Evolutionary conservation across 2,888 invertebrate species (phyloP).

Genomic region (Drosophila testacea): DNA sequence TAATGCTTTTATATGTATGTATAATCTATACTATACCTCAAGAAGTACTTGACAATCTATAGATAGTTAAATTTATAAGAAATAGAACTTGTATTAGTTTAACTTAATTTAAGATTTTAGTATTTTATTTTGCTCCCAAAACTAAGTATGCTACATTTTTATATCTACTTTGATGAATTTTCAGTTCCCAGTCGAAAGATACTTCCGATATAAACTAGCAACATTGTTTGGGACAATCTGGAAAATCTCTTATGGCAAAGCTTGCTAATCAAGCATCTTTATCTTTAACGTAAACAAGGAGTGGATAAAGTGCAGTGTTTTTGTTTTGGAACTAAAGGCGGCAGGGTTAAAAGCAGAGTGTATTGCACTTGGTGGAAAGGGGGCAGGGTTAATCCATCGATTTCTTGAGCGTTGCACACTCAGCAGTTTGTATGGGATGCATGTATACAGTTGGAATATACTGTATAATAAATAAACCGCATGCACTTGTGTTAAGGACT

Average conservation of each 20-base stretch:
- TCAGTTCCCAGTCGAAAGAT: background rate
- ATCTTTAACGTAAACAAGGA: conserved; percentile 11
- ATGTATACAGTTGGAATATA: conserved; percentile 21
- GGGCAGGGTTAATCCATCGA: conserved; percentile 50
- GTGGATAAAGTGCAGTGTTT: conserved; percentile 14
- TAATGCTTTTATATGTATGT: conserved; percentile 34
- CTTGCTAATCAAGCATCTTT: conserved; percentile 9
- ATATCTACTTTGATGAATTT: background rate
- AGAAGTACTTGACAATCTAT: too few species aligned
- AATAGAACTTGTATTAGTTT: too few species aligned
- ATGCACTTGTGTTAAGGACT: conserved; percentile 45
- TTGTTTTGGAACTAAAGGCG: conserved; percentile 1
- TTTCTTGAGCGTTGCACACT: conserved; percentile 48
- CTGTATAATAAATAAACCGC: conserved; percentile 13
- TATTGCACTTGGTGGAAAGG: conserved; percentile 18
- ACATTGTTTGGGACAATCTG: background rate
- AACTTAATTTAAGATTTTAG: too few species aligned
- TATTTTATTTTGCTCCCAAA: conserved; percentile 6
- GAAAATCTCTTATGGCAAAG: background rate
- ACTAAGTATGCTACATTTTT: conserved; percentile 19
- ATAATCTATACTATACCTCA: too few species aligned
- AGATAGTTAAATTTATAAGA: too few species aligned
- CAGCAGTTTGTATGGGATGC: conserved; percentile 33
- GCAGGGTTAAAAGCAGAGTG: conserved; percentile 13
- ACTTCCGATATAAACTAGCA: background rate